A percentile compares a stretch with the other conserved stretches of the same genome.
Conservation (phyloP, 2,797 vertebrate genomes). For the Austrolebias charrua region DNA sequence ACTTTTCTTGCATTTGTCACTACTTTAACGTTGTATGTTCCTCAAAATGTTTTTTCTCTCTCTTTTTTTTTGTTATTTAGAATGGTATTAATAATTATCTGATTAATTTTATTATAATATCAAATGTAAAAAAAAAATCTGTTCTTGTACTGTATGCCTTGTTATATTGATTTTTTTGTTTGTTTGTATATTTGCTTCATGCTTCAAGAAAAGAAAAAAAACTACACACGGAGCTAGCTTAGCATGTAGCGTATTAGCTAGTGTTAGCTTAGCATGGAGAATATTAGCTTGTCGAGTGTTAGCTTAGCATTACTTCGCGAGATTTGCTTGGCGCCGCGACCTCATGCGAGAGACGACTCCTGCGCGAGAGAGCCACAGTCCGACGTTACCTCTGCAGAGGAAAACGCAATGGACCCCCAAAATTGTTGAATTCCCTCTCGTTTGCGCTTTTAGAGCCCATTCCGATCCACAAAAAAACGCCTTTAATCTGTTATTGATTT, state of each 20-base stretch:
- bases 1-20: no score
- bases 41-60: no score
- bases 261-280: no score
- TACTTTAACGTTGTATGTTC: no score
- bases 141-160: no score
- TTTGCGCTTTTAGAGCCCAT: constrained; percentile 26
- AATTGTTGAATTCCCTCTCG: constrained; percentile 42
- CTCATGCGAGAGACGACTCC: constrained; percentile 93
- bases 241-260: constrained; percentile 20
- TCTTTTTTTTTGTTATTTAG: no score
- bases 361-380: constrained; percentile 81
- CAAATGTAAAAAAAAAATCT: no score
- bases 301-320: constrained; percentile 84
- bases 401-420: constrained; percentile 78
- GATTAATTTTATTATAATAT: no score
- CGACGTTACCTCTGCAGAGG: constrained; percentile 80
- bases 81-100: no score
- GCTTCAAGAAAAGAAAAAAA: no score
- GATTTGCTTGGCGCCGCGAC: constrained; percentile 93
- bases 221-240: constrained; percentile 48
- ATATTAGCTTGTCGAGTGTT: constrained; percentile 1
- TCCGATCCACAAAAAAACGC: neutral
- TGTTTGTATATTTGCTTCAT: no score
- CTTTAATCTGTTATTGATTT: constrained; percentile 43
- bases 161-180: no score